Base-by-base conservation (phyloP, 2,797 vertebrate genomes). In the Emydoidea blandingii region DNA sequence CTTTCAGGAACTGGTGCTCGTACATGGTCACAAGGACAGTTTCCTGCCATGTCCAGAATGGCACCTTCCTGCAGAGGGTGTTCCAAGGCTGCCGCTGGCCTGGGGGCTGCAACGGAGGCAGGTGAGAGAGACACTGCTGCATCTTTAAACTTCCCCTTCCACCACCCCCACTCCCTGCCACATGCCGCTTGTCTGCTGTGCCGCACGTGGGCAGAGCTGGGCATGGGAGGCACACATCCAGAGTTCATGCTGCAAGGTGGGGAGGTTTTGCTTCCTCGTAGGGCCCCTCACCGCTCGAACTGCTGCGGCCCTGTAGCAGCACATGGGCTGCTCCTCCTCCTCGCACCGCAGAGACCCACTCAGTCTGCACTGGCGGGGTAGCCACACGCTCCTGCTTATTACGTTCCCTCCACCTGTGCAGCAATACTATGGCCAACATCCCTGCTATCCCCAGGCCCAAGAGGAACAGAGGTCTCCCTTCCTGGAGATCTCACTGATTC, bases 11-110 rank as follows among this genome's bases (percentile, higher is more conserved):
- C 97, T 99, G 99, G 99, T 99, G 99, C 98, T 99, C 99, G 2
- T 99, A 99, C 23, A 98, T 98, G 1, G 98, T 99, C 93, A 99
- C 99, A 14, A 98, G 99, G 94, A 99, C 98, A 0, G 98, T 99
- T 96, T 99, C 99, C 0, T 99, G 99, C 98, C 99, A 99, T 49
- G 98, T 99, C 78, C 99, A 99, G 96, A 99, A 99, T 9, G 99
- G 99, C 90, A 99, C 99, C 6, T 97, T 98, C 91, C 98, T 99
- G 79, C 99, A 99, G 97, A 98, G 99, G 15, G 99, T 99, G 8
- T 99, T 99, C 96, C 99, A 99, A 98, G 98, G 98, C 18, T 99
- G 99, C 97, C 99, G 99, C 87, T 99, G 99, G 99, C 99, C 99
- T 2, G 98, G 99, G 98, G 98, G 98, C 97, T 99, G 99, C 93